phyloP scores from a whole-genome alignment of 1,140 invertebrate genomes.

The Drosophila fuyamai region DNA sequence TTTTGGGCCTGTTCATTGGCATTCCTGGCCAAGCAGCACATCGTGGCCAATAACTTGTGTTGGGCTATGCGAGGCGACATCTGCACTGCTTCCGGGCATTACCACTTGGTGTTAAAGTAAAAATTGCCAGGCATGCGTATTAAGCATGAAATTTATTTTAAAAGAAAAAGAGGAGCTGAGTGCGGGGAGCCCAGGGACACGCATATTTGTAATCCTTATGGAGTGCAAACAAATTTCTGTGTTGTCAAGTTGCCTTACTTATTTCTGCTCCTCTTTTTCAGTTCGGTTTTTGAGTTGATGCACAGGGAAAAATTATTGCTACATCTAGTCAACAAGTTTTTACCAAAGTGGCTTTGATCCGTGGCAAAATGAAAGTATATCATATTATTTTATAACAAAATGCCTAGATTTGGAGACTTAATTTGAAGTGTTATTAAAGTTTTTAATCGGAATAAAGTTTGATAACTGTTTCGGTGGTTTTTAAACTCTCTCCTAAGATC shows the following conservation, averaged over 20 bases:
- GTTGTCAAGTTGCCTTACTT: slow-evolving; percentile 67
- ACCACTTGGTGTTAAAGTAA: slow-evolving; percentile 78
- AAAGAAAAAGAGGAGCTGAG: slow-evolving; percentile 22
- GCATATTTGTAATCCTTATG: slow-evolving; percentile 80
- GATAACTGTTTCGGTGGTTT: no score
- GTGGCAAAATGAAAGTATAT: no score
- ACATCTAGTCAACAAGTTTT: no score
- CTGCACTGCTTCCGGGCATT: slow-evolving; percentile 79
- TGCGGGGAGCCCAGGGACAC: slow-evolving; percentile 23
- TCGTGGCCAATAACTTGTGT: slow-evolving; percentile 57
- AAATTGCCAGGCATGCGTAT: slow-evolving; percentile 79
- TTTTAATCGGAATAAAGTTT: no score
- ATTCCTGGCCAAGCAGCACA: slow-evolving; percentile 12
- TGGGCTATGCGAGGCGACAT: slow-evolving; percentile 65
- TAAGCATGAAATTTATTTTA: slow-evolving; percentile 79
- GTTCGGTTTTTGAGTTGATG: slow-evolving; percentile 7
- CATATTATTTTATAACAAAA: no score
- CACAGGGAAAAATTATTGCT: not conserved
- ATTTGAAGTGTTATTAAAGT: no score
- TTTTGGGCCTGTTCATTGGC: slow-evolving; percentile 22
- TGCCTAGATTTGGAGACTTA: no score
- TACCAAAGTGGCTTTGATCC: no score
- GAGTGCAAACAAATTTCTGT: slow-evolving; percentile 82
- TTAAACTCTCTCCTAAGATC: no score
- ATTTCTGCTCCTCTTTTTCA: slow-evolving; percentile 38